Conservation (phyloP, 2,888 invertebrate genomes). For the Aleiodes alternator region DNA sequence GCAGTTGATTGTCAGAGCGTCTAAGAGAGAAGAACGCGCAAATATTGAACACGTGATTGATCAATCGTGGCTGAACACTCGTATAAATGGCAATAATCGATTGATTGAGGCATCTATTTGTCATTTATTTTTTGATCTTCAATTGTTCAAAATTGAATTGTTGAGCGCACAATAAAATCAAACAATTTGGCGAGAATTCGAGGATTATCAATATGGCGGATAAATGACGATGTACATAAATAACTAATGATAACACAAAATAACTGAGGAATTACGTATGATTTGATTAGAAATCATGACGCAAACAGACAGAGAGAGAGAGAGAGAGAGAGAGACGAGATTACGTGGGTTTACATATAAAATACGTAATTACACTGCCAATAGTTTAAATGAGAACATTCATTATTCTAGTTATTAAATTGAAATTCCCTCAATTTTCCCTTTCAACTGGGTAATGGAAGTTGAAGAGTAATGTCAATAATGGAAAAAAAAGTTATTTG, state of each 20-base stretch:
- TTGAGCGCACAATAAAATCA: neutral
- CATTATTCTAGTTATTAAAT: slow-evolving; percentile 1
- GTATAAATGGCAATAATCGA: neutral
- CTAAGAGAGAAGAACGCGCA: neutral
- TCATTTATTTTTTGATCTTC: neutral
- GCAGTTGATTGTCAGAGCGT: neutral
- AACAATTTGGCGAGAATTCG: neutral
- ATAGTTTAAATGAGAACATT: slow-evolving; percentile 9
- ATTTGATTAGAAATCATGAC: slow-evolving; percentile 28
- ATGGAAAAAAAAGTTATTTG: neutral
- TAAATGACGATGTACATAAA: slow-evolving; percentile 12
- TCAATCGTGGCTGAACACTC: slow-evolving; percentile 2
- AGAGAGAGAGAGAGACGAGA: slow-evolving; percentile 8
- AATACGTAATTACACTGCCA: slow-evolving; percentile 1
- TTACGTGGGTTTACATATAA: slow-evolving; percentile 21
- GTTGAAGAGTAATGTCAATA: slow-evolving; percentile 23
- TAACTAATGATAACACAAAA: slow-evolving; percentile 26
- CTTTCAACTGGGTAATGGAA: slow-evolving; percentile 13
- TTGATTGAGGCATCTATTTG: neutral
- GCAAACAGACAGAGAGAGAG: slow-evolving; percentile 9
- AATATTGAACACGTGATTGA: slow-evolving; percentile 12
- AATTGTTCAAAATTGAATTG: neutral
- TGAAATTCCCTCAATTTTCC: neutral
- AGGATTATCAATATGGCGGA: neutral
- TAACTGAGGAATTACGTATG: slow-evolving; percentile 21